Base-by-base conservation (phyloP, 1,140 invertebrate genomes). In the Brachionus rubens region DNA sequence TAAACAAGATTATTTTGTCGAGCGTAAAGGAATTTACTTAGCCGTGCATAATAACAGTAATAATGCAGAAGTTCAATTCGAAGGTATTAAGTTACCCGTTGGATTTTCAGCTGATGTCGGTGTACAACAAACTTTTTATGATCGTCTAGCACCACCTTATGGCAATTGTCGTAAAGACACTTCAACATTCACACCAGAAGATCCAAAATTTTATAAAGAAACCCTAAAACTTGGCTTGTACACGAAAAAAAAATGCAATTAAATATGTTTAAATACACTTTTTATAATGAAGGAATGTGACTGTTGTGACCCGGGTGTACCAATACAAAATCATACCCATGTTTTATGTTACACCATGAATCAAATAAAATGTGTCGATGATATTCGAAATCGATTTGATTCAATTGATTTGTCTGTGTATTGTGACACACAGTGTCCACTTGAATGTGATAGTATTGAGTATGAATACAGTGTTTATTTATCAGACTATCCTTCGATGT, bases 1-100 rank as follows among this genome's bases (percentile, higher is more conserved):
- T 33, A n/a, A 50, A 33, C 68, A 72, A 72, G 46, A 72, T 41
- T n/a, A 26, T 36, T 72, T 72, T 40, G 26, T 72, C n/a, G 46
- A 50, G n/a, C 24, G 24, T 12, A 7, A 6, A 9, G 68, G 68
- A 12, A 30, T 72, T n/a, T 40, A 54, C 24, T 33, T 72, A 21
- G 65, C 26, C 1, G 46, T 72, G 1, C 68, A 72, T 40, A 72
- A 72, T 10, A 48, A 72, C 6, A 72, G 68, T 54, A 10, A 33
- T 0, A 72, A 50, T 26, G 43, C 68, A 16, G 21, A n/a, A 6
- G 28, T 48, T 10, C 33, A 72, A 3, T 33, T 40, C 21, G 68
- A 72, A 19, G 68, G 46, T 12, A 30, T 72, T 16, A 36, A 48
- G 12, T 28, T 48, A 40, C 47, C 68, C 10, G 68, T 30, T 19